Conservation (phyloP, 2,888 invertebrate species). For the Pseudococcus viburni region DNA sequence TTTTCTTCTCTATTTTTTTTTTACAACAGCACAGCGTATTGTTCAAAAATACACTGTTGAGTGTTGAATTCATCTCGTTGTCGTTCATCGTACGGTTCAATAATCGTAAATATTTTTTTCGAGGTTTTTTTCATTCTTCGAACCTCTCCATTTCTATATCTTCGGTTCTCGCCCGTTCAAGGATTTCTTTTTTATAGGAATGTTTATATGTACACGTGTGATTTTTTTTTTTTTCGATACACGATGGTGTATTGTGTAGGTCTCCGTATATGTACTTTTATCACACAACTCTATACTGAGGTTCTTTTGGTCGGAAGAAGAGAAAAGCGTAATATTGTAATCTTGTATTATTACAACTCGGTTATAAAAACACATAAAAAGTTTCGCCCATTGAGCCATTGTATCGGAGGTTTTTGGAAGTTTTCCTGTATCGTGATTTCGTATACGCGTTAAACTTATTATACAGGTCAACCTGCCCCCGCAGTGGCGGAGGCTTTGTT, state of each 20-base stretch:
- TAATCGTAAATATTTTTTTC: conserved; percentile 12
- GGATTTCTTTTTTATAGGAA: conserved; percentile 14
- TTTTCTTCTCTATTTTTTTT: conserved; percentile 1
- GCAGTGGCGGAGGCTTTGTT: background rate
- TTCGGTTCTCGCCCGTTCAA: background rate
- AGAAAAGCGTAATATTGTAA: conserved; percentile 22
- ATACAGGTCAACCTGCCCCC: background rate
- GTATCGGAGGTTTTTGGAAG: background rate
- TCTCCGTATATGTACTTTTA: background rate
- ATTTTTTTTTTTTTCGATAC: background rate
- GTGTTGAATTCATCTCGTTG: conserved; percentile 5
- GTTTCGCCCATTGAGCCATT: background rate
- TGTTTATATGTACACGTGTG: background rate
- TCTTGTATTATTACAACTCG: background rate
- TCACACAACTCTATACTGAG: background rate
- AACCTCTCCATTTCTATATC: background rate
- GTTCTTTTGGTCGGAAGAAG: background rate
- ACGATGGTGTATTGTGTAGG: background rate
- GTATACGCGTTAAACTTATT: background rate
- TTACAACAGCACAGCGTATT: background rate
- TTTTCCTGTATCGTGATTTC: background rate
- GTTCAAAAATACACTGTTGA: conserved; percentile 10
- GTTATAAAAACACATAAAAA: conserved; percentile 24
- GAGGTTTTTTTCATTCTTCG: background rate
- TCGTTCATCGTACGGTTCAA: background rate